A percentile compares a stretch with the other conserved stretches of the same genome.
These are phyloP conservation scores for Pardosa pseudoannulata DNA, from an alignment of 2,888 invertebrate species.

Conservation along the genomic window DNA sequence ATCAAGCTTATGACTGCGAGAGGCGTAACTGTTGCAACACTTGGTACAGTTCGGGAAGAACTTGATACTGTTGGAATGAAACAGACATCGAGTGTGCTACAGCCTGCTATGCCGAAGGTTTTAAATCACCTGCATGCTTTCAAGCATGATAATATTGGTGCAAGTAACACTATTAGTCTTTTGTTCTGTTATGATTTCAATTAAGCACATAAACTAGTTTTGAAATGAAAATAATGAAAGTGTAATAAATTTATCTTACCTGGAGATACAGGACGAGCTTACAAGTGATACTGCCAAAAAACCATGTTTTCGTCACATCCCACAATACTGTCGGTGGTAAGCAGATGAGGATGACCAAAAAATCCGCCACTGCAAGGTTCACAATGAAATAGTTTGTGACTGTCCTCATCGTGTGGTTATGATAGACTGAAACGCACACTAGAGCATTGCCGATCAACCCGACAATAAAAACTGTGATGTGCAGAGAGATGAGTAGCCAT, in stretches of 20 bases:
- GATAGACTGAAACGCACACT: slow-evolving; percentile 91
- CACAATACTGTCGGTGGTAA: slow-evolving; percentile 91
- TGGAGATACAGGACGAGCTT: slow-evolving; percentile 93
- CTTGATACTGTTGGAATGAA: no score
- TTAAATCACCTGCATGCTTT: no score
- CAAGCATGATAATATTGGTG: no score
- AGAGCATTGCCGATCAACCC: slow-evolving; percentile 91
- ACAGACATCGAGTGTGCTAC: no score
- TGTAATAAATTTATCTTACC: slow-evolving; percentile 80
- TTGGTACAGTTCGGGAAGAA: no score
- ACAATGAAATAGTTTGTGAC: slow-evolving; percentile 96
- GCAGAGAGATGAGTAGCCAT: slow-evolving; percentile 87
- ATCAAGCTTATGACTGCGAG: no score
- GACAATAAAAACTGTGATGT: slow-evolving; percentile 86
- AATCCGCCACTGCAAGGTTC: slow-evolving; percentile 88
- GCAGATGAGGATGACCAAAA: slow-evolving; percentile 91
- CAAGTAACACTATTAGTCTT: no score
- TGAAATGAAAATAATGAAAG: no score
- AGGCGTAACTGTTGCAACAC: no score
- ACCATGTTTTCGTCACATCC: slow-evolving; percentile 96
- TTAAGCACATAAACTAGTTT: no score
- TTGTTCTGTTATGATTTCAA: no score
- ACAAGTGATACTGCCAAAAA: slow-evolving; percentile 89
- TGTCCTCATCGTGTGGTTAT: slow-evolving; percentile 91
- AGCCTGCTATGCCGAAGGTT: no score